Evolutionary conservation across 1,140 invertebrate genomes (phyloP).

Genomic region (Drosophila micromelanica): DNA sequence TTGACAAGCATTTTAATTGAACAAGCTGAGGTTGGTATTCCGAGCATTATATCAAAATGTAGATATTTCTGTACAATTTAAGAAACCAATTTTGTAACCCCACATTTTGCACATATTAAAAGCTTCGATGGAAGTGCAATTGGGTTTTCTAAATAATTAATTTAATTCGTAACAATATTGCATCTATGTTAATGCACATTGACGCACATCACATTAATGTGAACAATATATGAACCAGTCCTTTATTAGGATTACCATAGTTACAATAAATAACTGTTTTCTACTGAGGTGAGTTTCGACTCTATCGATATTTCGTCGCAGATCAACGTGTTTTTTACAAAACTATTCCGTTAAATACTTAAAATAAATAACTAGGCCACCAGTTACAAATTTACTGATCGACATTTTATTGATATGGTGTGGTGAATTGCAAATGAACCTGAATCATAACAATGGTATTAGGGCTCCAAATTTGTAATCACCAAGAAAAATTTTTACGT

Average conservation of each 20-base stretch:
- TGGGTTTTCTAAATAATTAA: too few species aligned
- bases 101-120: too few species aligned
- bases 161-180: too few species aligned
- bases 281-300: not conserved
- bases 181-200: too few species aligned
- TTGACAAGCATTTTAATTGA: too few species aligned
- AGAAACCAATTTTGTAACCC: too few species aligned
- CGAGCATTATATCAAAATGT: too few species aligned
- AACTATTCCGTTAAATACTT: not conserved
- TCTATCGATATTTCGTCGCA: conserved; percentile 1
- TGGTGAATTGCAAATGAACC: conserved; percentile 3
- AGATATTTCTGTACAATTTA: too few species aligned
- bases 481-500: not conserved
- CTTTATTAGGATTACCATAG: conserved; percentile 1
- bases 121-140: too few species aligned
- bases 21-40: too few species aligned
- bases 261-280: not conserved
- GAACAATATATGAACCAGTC: conserved; percentile 12
- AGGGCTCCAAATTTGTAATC: conserved; percentile 4
- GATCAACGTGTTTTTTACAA: not conserved
- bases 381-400: not conserved
- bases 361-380: not conserved
- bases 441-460: not conserved
- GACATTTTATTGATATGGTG: not conserved
- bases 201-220: not conserved